Percentiles rank a stretch among this genome's conserved stretches.
These are phyloP conservation scores for Charaxes varanes DNA, from an alignment of 1,140 invertebrate species.

Conservation along the genomic window DNA sequence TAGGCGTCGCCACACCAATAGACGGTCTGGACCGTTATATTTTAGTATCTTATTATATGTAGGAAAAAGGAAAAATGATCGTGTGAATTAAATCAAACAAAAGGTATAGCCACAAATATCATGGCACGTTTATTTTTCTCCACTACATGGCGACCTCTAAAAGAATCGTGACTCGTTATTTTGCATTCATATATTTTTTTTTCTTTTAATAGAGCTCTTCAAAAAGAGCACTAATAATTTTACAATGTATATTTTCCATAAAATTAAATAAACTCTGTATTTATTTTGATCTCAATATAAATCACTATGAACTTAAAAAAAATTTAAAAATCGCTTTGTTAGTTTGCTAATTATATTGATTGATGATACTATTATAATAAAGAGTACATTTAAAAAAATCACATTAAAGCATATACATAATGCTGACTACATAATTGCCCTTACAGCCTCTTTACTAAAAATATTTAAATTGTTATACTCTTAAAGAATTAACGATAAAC, in stretches of 20 bases:
- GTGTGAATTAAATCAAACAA: slow-evolving; percentile 42
- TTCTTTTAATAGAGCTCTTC: slow-evolving; percentile 65
- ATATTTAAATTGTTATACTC: slow-evolving; percentile 39
- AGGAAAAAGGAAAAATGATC: too few species aligned
- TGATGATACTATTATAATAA: slow-evolving; percentile 72
- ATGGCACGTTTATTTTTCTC: slow-evolving; percentile 76
- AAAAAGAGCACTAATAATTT: slow-evolving; percentile 66
- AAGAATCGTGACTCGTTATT: slow-evolving; percentile 74
- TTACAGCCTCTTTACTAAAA: slow-evolving; percentile 58
- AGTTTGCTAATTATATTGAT: slow-evolving; percentile 71
- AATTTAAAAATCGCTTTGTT: slow-evolving; percentile 71
- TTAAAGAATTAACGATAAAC: slow-evolving; percentile 62
- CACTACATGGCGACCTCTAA: slow-evolving; percentile 76
- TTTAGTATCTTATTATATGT: too few species aligned
- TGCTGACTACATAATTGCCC: slow-evolving; percentile 73
- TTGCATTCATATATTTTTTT: slow-evolving; percentile 68
- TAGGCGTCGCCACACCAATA: too few species aligned
- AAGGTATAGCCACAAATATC: slow-evolving; percentile 70
- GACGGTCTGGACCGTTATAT: too few species aligned
- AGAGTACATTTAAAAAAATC: slow-evolving; percentile 75
- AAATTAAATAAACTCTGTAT: slow-evolving; percentile 75
- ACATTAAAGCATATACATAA: slow-evolving; percentile 76
- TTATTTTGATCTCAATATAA: slow-evolving; percentile 73
- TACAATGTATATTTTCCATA: slow-evolving; percentile 71
- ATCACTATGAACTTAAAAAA: slow-evolving; percentile 72